Conservation (phyloP, 2,888 invertebrate genomes). For the Xiphydria camelus region DNA sequence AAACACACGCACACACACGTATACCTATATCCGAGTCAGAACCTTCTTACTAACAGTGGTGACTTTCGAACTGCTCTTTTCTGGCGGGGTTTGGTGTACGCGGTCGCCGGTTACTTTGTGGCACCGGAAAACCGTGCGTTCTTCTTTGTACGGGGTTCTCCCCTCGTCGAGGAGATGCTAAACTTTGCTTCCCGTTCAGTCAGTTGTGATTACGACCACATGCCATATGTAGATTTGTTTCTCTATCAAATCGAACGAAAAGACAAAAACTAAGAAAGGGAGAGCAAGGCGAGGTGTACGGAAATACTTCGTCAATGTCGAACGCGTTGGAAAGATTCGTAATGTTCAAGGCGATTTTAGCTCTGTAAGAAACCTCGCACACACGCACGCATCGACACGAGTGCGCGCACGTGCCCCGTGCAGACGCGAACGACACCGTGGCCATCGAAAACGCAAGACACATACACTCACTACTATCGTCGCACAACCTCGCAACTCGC, state of each 20-base stretch:
- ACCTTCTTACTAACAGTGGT: slow-evolving; percentile 47
- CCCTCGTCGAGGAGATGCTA: too few species aligned
- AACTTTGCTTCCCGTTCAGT: too few species aligned
- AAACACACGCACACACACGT: slow-evolving; percentile 11
- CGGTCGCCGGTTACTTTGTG: slow-evolving; percentile 57
- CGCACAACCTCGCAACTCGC: background rate
- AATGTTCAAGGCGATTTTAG: slow-evolving; percentile 31
- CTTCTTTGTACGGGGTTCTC: too few species aligned
- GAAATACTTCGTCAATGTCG: background rate
- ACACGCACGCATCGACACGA: too few species aligned
- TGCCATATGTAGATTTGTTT: slow-evolving; percentile 15
- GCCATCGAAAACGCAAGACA: too few species aligned
- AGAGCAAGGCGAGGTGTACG: background rate
- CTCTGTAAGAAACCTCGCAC: background rate
- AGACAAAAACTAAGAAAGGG: background rate
- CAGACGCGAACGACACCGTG: too few species aligned
- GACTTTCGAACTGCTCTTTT: slow-evolving; percentile 41
- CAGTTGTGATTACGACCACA: too few species aligned
- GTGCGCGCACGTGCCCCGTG: too few species aligned
- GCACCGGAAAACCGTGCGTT: too few species aligned
- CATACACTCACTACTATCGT: slow-evolving; percentile 23
- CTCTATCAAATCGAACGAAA: slow-evolving; percentile 4
- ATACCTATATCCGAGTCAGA: slow-evolving; percentile 27
- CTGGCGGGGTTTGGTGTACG: slow-evolving; percentile 56
- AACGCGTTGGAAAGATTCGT: slow-evolving; percentile 54